Percentiles rank a stretch among this genome's conserved stretches.
These are phyloP conservation scores for Dryococelus australis DNA, from an alignment of 2,888 invertebrate species.

Conservation along the genomic window DNA sequence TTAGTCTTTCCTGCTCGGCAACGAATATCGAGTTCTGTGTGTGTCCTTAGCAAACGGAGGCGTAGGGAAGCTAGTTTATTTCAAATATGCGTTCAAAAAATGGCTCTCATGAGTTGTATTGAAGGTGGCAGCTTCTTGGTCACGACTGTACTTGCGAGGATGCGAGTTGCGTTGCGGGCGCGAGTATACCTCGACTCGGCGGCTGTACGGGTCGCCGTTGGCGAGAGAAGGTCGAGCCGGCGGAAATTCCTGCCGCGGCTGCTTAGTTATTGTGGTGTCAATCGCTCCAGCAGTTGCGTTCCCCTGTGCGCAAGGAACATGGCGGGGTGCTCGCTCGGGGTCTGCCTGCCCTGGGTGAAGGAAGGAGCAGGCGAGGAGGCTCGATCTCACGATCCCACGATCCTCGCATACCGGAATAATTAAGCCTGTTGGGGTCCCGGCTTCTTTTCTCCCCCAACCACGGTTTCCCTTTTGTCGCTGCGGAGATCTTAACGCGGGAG, in stretches of 20 bases:
- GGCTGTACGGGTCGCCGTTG: neutral
- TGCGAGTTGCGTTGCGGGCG: neutral
- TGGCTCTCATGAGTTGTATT: too few species aligned
- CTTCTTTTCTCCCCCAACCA: too few species aligned
- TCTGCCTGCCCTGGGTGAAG: neutral
- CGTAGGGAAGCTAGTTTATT: too few species aligned
- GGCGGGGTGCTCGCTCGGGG: neutral
- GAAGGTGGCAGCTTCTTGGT: too few species aligned
- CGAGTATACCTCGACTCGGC: neutral
- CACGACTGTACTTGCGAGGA: neutral
- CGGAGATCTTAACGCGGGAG: neutral
- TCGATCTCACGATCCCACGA: neutral
- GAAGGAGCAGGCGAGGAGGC: neutral
- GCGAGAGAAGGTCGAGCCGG: neutral
- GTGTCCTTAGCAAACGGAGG: too few species aligned
- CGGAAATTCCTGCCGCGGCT: neutral
- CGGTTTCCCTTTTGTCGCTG: neutral
- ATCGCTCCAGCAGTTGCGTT: neutral
- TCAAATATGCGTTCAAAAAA: too few species aligned
- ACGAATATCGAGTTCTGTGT: too few species aligned
- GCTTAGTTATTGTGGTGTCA: neutral
- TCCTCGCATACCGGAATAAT: slow-evolving; percentile 9
- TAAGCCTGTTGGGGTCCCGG: neutral
- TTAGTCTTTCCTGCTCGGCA: too few species aligned
- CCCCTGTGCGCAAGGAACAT: neutral